Base-by-base conservation (phyloP, 2,113 vertebrate species). In the Jacana jacana region DNA sequence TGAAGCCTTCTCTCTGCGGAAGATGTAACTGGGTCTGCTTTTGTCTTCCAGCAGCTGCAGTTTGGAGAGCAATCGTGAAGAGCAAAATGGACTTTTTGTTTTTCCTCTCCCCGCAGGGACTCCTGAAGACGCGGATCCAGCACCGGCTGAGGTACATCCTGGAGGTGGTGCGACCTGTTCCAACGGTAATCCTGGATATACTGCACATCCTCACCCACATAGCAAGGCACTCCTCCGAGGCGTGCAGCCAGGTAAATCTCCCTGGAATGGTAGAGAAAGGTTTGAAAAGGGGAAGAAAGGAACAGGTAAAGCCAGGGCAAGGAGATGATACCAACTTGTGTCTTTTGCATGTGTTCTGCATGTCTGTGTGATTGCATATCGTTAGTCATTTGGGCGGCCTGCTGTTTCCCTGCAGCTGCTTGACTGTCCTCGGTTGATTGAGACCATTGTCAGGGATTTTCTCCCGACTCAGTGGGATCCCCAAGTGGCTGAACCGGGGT, bases 131-230 rank as follows among this genome's bases (percentile, higher is more conserved):
- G 95, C 98, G 98, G 80, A 97, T 99, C 84, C 98, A 99, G 79
- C 98, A 98, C 86, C 98, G 99, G 63, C 97, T 99, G 15, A 98
- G 99, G 51, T 99, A 99, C 76, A 98, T 99, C 70, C 97, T 99
- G 2, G 99, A 99, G 93, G 98, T 99, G 71, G 97, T 99, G 37
- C 97, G 97, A 48, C 99, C 99, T 4, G 97, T 98, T 22, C 98
- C 99, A 12, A 70, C 95, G 9, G 98, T 98, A 6, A 99, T 99
- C 44, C 98, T 99, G 86, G 98, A 99, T 84, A 95, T 99, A 75
- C 96, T 99, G 91, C 98, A 98, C 54, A 97, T 99, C 92, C 98
- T 99, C 71, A 99, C 97, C 27, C 98, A 98, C 28, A 97, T 99
- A 52, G 97, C 98, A 39, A 98, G 99, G 61, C 99, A 99, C 95